Percentiles rank a stretch among this genome's conserved stretches.
These are phyloP conservation scores for Protosalanx chinensis DNA, from an alignment of 2,797 vertebrate genomes.

Conservation along the genomic window DNA sequence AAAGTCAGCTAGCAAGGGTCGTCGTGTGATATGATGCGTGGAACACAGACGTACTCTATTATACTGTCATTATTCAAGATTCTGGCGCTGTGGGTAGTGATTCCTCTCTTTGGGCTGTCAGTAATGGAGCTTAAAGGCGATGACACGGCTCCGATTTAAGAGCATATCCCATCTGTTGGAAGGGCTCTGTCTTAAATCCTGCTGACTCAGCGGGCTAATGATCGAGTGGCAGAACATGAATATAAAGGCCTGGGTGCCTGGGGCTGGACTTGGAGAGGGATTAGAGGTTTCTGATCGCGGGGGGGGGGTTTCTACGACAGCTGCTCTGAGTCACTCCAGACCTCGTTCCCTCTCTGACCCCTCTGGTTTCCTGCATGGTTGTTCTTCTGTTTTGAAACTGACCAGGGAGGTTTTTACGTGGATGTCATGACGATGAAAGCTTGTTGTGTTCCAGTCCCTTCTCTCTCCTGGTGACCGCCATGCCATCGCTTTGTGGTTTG, in stretches of 20 bases:
- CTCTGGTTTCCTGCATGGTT: conserved; percentile 13
- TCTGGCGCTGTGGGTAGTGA: too few species aligned
- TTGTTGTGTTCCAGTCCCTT: conserved; percentile 14
- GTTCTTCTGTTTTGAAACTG: neutral
- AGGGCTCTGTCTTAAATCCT: neutral
- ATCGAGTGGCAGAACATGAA: neutral
- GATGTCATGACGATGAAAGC: conserved; percentile 8
- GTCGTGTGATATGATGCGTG: conserved; percentile 5
- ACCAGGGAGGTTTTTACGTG: neutral
- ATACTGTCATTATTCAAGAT: too few species aligned
- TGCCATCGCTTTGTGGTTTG: conserved; percentile 26
- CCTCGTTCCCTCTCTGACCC: neutral
- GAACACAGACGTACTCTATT: conserved; percentile 1
- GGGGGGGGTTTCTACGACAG: neutral
- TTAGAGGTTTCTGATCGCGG: neutral
- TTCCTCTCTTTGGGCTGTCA: neutral
- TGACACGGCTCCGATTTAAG: neutral
- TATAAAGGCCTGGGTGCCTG: conserved; percentile 7
- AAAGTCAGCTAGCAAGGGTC: conserved; percentile 9
- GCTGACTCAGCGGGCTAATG: neutral
- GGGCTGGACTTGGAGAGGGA: neutral
- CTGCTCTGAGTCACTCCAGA: neutral
- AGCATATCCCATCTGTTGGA: neutral
- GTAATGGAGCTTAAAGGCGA: neutral
- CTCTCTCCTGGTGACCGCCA: conserved; percentile 13